Percentiles rank a stretch among this genome's conserved stretches.
Conservation (phyloP, 2,113 vertebrate species). For the Mormyrus iriodes region DNA sequence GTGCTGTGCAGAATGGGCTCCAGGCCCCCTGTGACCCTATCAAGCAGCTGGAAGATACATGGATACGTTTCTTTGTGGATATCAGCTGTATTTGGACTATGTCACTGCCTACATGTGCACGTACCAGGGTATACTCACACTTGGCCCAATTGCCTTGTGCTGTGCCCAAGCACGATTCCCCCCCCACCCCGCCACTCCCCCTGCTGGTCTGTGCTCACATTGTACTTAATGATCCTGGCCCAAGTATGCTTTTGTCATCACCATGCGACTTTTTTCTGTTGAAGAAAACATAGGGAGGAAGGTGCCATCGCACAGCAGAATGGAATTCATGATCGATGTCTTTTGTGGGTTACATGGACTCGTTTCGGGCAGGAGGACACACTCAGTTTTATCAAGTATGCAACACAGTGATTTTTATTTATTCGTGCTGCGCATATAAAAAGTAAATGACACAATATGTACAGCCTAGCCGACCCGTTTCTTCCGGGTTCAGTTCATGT, state of each 20-base stretch:
- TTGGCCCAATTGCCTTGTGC: not conserved
- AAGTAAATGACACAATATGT: not conserved
- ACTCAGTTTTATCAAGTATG: not conserved
- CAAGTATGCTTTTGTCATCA: not conserved
- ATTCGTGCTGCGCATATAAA: not conserved
- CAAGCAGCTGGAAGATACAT: not conserved
- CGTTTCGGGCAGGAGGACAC: not conserved
- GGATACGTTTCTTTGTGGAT: not conserved
- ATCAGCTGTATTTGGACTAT: not conserved
- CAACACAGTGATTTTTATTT: not conserved
- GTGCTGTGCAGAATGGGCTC: not conserved
- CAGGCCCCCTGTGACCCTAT: not conserved
- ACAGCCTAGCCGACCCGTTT: not conserved
- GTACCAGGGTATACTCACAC: not conserved
- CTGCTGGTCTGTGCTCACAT: not conserved
- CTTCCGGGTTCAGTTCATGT: not conserved
- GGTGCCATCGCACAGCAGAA: not conserved
- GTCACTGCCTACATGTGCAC: not conserved
- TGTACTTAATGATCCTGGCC: not conserved
- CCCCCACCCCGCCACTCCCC: not conserved
- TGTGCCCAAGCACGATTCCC: not conserved
- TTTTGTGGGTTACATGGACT: not conserved
- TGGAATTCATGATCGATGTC: not conserved
- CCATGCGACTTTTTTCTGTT: not conserved
- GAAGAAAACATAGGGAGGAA: not conserved